Percentiles rank a stretch among this genome's conserved stretches.
Conservation (phyloP, 2,113 vertebrate genomes). For the Aspidoscelis tigris region DNA sequence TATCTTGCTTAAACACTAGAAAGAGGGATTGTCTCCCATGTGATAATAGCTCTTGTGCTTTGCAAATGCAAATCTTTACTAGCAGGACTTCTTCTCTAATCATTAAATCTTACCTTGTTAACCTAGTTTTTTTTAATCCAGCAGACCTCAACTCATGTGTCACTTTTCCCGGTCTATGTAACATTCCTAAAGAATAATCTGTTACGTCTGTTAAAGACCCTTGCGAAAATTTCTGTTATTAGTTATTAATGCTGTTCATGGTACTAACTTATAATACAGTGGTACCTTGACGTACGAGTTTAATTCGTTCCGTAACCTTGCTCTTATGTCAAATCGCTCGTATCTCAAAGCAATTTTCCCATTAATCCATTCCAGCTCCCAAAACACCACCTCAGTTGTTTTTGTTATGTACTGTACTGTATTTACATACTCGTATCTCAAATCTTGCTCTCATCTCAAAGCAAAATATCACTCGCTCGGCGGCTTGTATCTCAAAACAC, state of each 20-base stretch:
- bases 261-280: neutral
- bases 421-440: no score
- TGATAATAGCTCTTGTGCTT: neutral
- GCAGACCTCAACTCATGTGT: neutral
- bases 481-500: no score
- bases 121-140: neutral
- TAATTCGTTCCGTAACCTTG: no score
- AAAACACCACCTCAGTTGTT: no score
- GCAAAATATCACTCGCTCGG: no score
- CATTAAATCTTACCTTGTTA: constrained; percentile 9
- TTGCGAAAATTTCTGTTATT: neutral
- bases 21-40: neutral
- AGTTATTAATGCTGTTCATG: neutral
- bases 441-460: no score
- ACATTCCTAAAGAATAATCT: neutral
- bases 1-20: neutral
- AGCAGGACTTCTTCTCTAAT: neutral
- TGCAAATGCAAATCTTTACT: neutral
- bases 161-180: neutral
- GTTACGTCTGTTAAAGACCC: neutral
- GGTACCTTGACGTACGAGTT: no score
- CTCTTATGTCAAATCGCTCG: no score
- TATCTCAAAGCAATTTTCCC: no score
- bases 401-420: no score
- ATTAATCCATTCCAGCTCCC: no score